These are phyloP conservation scores for Drosophila busckii DNA, from an alignment of 1,140 invertebrate species.

Conservation along the genomic window DNA sequence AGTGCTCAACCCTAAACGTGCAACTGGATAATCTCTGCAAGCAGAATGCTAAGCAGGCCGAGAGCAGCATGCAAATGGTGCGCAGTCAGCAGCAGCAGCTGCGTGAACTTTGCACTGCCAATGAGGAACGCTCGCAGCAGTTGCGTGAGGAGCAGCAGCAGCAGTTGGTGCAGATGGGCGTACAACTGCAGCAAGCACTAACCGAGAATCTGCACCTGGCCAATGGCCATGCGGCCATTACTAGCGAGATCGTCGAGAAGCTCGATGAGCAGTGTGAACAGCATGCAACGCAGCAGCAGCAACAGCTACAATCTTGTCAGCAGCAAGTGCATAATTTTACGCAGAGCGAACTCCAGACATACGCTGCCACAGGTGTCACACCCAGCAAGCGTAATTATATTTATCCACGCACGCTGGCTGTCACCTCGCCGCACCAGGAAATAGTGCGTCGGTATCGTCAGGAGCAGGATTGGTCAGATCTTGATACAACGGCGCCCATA, in stretches of 20 bases:
- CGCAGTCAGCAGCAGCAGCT: slow-evolving; percentile 9
- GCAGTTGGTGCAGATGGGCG: slow-evolving; percentile 3
- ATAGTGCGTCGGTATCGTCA: slow-evolving; percentile 82
- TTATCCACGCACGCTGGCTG: slow-evolving; percentile 82
- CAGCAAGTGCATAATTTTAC: slow-evolving; percentile 66
- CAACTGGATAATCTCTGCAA: slow-evolving; percentile 46
- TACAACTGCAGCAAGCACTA: slow-evolving; percentile 22
- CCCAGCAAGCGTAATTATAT: slow-evolving; percentile 82
- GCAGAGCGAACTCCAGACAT: slow-evolving; percentile 79
- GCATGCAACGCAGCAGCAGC: slow-evolving; percentile 38
- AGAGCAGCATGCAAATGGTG: slow-evolving; percentile 27
- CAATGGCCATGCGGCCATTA: slow-evolving; percentile 21
- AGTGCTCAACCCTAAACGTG: slow-evolving; percentile 50
- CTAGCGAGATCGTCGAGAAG: slow-evolving; percentile 21
- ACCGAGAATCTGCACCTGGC: slow-evolving; percentile 23
- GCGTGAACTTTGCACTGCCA: slow-evolving; percentile 11
- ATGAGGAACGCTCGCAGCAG: slow-evolving; percentile 17
- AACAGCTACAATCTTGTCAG: slow-evolving; percentile 50
- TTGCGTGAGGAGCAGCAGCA: slow-evolving; percentile 17
- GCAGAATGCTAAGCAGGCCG: slow-evolving; percentile 28
- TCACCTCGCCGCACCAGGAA: slow-evolving; percentile 85
- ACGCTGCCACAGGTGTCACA: slow-evolving; percentile 80
- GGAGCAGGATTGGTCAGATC: slow-evolving; percentile 73
- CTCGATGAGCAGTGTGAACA: slow-evolving; percentile 31
- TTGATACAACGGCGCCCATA: slow-evolving; percentile 70